These are phyloP conservation scores for Rhopalosiphum padi DNA, from an alignment of 1,140 invertebrate genomes.

Conservation along the genomic window DNA sequence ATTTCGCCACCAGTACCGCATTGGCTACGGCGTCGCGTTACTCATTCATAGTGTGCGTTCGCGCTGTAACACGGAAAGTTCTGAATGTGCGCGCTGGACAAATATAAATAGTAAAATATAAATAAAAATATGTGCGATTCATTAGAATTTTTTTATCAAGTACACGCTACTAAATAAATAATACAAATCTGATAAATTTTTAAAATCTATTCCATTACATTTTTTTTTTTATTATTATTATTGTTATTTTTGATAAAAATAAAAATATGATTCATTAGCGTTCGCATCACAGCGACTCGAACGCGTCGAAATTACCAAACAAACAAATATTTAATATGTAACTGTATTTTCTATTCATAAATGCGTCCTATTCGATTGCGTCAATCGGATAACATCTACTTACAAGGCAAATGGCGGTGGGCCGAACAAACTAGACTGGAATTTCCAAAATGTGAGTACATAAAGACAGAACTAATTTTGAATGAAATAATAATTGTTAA, in stretches of 20 bases:
- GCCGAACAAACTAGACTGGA: neutral
- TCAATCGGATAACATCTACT: neutral
- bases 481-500: neutral
- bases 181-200: neutral
- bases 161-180: neutral
- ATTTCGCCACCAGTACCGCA: conserved; percentile 53
- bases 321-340: neutral
- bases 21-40: conserved; percentile 31
- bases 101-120: neutral
- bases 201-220: neutral
- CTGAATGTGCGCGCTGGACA: conserved; percentile 39
- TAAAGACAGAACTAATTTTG: neutral
- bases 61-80: conserved; percentile 33
- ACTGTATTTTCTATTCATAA: neutral
- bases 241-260: neutral
- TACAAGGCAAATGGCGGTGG: neutral
- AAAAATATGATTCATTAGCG: neutral
- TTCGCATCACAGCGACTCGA: neutral
- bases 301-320: neutral
- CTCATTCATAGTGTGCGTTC: conserved; percentile 56
- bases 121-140: neutral
- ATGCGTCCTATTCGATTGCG: neutral
- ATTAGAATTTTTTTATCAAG: neutral
- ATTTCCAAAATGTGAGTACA: conserved; percentile 44
- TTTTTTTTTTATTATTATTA: neutral